Conservation (phyloP, 2,113 vertebrate species). For the Zosterops hypoxanthus region DNA sequence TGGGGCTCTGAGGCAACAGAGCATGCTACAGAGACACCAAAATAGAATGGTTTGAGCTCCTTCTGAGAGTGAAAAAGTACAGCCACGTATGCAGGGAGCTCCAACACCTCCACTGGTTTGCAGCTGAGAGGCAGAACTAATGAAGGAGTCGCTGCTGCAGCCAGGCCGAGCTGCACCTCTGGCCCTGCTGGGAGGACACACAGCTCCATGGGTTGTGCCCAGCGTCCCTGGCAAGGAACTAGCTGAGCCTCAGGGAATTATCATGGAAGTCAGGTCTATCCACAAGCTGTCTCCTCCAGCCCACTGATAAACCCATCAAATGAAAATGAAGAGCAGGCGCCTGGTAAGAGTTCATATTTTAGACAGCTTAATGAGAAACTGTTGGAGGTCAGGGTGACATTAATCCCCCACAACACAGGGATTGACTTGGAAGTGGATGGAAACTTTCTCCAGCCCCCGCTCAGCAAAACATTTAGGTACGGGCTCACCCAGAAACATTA, state of each 20-base stretch:
- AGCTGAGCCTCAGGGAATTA: not conserved
- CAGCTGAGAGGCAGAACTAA: not conserved
- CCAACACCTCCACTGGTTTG: not conserved
- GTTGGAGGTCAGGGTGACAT: conserved; percentile 27
- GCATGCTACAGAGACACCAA: not conserved
- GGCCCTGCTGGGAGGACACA: not conserved
- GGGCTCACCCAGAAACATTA: not conserved
- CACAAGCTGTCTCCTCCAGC: not conserved
- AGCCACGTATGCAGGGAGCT: rapidly evolving
- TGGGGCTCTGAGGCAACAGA: not conserved
- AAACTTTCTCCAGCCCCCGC: conserved; percentile 2
- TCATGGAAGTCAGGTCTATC: not conserved
- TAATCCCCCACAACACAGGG: not conserved
- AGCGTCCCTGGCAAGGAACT: not conserved
- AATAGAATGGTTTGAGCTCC: not conserved
- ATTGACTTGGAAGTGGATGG: not conserved
- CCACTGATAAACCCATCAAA: not conserved
- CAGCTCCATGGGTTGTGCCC: rapidly evolving
- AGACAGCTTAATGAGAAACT: conserved; percentile 39
- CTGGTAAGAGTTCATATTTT: not conserved
- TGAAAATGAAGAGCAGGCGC: not conserved
- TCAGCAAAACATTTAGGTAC: not conserved
- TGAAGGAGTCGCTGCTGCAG: not conserved
- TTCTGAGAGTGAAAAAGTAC: not conserved
- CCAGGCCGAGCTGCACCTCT: not conserved